Percentiles rank a stretch among this genome's conserved stretches.
These are phyloP conservation scores for Congeria kusceri DNA, from an alignment of 2,888 invertebrate species.

Conservation along the genomic window DNA sequence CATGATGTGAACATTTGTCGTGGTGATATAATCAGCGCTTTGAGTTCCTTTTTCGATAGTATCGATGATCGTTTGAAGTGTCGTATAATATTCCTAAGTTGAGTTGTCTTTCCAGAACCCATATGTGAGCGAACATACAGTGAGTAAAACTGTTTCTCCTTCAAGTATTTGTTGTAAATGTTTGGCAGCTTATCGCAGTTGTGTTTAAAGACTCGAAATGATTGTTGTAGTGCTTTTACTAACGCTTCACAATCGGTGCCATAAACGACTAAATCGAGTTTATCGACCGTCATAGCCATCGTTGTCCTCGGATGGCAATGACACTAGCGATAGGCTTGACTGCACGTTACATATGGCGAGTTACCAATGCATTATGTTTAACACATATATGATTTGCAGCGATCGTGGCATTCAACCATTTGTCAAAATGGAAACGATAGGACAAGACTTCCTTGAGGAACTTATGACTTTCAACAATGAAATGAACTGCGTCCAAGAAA, in stretches of 20 bases:
- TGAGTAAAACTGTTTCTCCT: slow-evolving; percentile 13
- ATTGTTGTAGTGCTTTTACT: background rate
- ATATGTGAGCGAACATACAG: slow-evolving; percentile 23
- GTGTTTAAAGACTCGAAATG: slow-evolving; percentile 14
- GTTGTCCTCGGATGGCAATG: background rate
- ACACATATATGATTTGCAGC: background rate
- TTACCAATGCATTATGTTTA: background rate
- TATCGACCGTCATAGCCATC: slow-evolving; percentile 10
- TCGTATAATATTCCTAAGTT: slow-evolving; percentile 6
- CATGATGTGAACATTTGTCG: slow-evolving; percentile 18
- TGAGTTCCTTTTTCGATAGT: slow-evolving; percentile 1
- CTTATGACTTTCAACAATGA: slow-evolving; percentile 8
- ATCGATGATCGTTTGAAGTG: slow-evolving; percentile 7
- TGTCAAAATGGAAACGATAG: background rate
- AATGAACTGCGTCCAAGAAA: slow-evolving; percentile 6
- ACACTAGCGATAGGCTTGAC: background rate
- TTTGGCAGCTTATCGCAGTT: background rate
- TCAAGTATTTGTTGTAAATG: background rate
- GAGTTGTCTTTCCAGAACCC: slow-evolving; percentile 26
- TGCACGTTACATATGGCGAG: background rate
- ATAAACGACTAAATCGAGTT: slow-evolving; percentile 11
- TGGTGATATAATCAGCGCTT: slow-evolving; percentile 14
- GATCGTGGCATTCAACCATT: too few relatives aligned
- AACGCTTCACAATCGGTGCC: slow-evolving; percentile 14
- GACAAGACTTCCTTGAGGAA: background rate